phyloP scores from a whole-genome alignment of 1,140 invertebrate species.

The Leptonema lineaticorne region DNA sequence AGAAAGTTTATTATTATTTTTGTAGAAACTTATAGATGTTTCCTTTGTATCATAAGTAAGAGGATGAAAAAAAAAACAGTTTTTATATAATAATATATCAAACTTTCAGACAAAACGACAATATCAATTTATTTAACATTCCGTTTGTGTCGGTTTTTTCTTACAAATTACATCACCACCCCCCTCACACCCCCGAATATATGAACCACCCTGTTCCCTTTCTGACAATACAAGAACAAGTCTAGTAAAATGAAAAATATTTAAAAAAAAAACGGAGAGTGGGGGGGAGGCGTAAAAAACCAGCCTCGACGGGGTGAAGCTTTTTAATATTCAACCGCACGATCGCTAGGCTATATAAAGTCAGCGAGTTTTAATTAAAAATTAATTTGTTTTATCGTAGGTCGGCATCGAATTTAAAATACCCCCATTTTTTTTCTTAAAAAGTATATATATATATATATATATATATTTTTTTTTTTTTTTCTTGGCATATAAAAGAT shows the following conservation, averaged over 20 bases:
- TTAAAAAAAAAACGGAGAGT: conserved; percentile 31
- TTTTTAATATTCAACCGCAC: conserved; percentile 39
- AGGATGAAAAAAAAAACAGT: too few species aligned
- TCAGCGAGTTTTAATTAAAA: conserved; percentile 43
- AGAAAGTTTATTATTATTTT: too few species aligned
- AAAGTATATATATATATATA: background rate
- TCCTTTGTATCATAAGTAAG: too few species aligned
- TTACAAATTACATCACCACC: too few species aligned
- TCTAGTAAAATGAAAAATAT: too few species aligned
- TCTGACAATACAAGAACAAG: conserved; percentile 5
- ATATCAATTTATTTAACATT: conserved; percentile 29
- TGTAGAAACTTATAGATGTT: too few species aligned
- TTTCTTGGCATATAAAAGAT: too few species aligned
- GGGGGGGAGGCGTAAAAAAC: too few species aligned
- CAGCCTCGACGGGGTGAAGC: conserved; percentile 24
- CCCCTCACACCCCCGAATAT: background rate
- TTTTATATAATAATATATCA: too few species aligned
- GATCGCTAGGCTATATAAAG: conserved; percentile 34
- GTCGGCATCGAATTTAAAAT: conserved; percentile 41
- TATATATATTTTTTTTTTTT: background rate
- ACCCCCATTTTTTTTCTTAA: too few species aligned
- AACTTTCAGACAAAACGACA: background rate
- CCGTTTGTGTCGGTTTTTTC: background rate
- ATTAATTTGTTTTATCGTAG: conserved; percentile 43
- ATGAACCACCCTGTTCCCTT: background rate